Base-by-base conservation (phyloP, 2,888 invertebrate species). In the Apoda limacodes region DNA sequence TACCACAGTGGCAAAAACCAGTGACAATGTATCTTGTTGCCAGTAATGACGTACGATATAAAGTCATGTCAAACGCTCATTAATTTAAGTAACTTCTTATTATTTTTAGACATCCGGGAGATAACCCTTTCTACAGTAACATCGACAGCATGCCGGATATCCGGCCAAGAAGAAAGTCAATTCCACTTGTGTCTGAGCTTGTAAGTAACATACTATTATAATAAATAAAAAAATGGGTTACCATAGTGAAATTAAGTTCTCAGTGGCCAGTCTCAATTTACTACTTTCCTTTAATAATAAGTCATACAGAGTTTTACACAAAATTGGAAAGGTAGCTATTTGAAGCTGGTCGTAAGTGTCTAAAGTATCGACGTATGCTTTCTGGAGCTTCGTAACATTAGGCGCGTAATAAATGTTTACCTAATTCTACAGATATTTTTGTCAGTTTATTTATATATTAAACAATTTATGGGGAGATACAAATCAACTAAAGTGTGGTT, bases 71-170 rank as follows among this genome's bases (percentile, higher is more conserved):
- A n/a, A n/a, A n/a, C n/a, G n/a, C n/a, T n/a, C n/a, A n/a, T n/a
- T n/a, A n/a, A 12, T n/a, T 26, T 22, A 20, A 9, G 19, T 32
- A 13, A 15, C 15, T 19, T 30, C 30, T 30, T 29, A 34, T 45
- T 45, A 37, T 83, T 52, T 48, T 37, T 83, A 91, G 91, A 49
- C 93, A 93, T 61, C 92, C 95, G 11, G 92, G 94, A 48, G 95
- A 97, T 81, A 98, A 98, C 82, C 95, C 98, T 6, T 99, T 99
- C 85, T 99, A 98, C 86, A 97, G 96, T 76, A 96, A 95, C 75
- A 99, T 99, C 82, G 98, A 99, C 86, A 98, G 98, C 63, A 98
- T 96, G 95, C 98, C 99, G 28, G 98, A 98, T 72, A 98, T 99
- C 74, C 89, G 97, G 60, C 96, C 97, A 31, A 85, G 96, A 57